These are phyloP conservation scores for Ornithoptera alexandrae DNA, from an alignment of 2,888 invertebrate genomes.

Conservation along the genomic window DNA sequence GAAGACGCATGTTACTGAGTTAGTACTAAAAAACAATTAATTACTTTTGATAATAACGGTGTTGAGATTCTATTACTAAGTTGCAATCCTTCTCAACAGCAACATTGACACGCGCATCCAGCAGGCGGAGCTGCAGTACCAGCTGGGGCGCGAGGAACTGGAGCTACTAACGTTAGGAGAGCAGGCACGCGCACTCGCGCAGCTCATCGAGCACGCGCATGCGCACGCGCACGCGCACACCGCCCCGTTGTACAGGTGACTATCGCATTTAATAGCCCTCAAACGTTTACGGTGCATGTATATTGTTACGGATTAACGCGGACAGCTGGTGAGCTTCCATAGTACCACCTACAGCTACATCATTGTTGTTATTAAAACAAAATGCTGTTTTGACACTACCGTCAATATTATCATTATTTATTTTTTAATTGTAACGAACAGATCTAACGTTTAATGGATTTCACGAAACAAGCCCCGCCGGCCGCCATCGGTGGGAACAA, in stretches of 20 bases:
- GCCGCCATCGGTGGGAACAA: conserved; percentile 11
- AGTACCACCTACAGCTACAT: too few species aligned
- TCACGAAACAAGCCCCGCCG: too few species aligned
- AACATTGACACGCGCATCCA: conserved; percentile 94
- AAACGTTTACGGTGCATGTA: too few species aligned
- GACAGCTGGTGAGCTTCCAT: too few species aligned
- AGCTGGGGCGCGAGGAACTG: conserved; percentile 92
- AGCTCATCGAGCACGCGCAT: conserved; percentile 85
- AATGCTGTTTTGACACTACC: too few species aligned
- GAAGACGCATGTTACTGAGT: conserved; percentile 93
- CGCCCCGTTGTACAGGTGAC: conserved; percentile 81
- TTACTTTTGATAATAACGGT: background rate
- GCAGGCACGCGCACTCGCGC: conserved; percentile 88
- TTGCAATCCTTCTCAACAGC: conserved; percentile 62
- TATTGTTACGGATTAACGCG: too few species aligned
- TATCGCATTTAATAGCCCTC: background rate
- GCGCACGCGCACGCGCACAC: conserved; percentile 76
- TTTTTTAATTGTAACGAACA: too few species aligned
- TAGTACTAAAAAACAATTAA: conserved; percentile 53
- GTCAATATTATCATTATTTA: too few species aligned
- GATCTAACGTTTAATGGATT: too few species aligned
- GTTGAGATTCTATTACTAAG: background rate
- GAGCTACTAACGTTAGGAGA: conserved; percentile 91
- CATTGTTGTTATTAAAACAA: too few species aligned
- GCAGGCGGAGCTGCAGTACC: conserved; percentile 94